Evolutionary conservation across 2,888 invertebrate genomes (phyloP).

Genomic region (Augiades crinisus): DNA sequence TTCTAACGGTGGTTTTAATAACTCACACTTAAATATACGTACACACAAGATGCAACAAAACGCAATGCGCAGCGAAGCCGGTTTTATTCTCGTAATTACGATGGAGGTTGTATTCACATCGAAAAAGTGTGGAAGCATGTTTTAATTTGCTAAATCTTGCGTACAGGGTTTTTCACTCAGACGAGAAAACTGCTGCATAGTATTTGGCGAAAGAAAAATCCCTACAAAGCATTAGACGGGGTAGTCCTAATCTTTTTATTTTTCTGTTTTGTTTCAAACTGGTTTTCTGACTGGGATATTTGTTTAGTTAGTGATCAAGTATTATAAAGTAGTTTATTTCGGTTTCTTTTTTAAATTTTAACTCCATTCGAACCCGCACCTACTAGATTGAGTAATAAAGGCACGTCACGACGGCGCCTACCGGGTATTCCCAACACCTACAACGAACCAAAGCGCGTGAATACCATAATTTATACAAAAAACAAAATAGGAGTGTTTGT

Average conservation of each 20-base stretch:
- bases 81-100: not conserved
- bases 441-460: no score
- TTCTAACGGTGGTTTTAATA: no score
- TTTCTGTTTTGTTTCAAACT: no score
- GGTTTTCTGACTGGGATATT: no score
- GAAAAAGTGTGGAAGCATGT: conserved; percentile 15
- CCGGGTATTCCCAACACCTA: conserved; percentile 37
- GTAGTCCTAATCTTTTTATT: no score
- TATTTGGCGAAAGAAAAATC: not conserved
- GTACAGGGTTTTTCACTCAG: conserved; percentile 15
- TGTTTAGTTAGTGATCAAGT: no score
- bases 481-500: no score
- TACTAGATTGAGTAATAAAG: no score
- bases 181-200: conserved; percentile 33
- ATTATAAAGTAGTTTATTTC: no score
- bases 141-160: conserved; percentile 12
- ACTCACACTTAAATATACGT: not conserved
- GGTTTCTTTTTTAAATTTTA: no score
- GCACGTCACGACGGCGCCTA: conserved; percentile 41
- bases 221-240: not conserved
- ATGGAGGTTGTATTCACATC: not conserved
- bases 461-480: no score
- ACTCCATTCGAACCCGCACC: no score
- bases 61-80: not conserved
- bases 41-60: not conserved